A percentile compares a stretch with the other conserved stretches of the same genome.
These are phyloP conservation scores for Sebastes oblongus DNA, from an alignment of 2,797 vertebrate species.

Conservation along the genomic window DNA sequence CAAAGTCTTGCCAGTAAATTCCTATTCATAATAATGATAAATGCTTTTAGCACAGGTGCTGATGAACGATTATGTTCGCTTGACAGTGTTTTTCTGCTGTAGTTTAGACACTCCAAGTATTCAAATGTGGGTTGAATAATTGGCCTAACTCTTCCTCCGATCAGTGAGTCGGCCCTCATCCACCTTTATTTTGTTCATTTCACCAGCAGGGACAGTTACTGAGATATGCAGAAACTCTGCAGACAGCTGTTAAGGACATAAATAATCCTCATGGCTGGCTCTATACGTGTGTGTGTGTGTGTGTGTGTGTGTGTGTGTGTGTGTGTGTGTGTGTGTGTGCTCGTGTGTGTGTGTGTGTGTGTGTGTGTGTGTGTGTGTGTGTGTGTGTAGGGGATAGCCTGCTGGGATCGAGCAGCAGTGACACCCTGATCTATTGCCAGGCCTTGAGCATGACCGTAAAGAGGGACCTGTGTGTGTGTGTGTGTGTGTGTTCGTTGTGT, in stretches of 20 bases:
- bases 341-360: neutral
- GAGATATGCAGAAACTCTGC: constrained; percentile 19
- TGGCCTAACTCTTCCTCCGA: neutral
- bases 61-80: neutral
- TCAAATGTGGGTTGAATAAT: neutral
- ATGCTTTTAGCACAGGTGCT: neutral
- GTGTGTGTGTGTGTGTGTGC: neutral
- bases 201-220: neutral
- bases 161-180: neutral
- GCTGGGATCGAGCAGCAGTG: constrained; percentile 37
- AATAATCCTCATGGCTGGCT: constrained; percentile 16
- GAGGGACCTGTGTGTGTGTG: neutral
- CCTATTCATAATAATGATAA: neutral
- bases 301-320: neutral
- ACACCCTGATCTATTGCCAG: constrained; percentile 59
- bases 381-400: constrained; percentile 6
- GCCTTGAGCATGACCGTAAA: constrained; percentile 48
- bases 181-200: neutral
- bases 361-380: neutral
- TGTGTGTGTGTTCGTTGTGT: too few relatives aligned
- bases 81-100: neutral
- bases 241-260: constrained; percentile 61
- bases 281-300: neutral
- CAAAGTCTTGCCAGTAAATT: neutral
- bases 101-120: neutral